Conservation (phyloP, 2,797 vertebrate genomes). For the Molossus alvarezi region DNA sequence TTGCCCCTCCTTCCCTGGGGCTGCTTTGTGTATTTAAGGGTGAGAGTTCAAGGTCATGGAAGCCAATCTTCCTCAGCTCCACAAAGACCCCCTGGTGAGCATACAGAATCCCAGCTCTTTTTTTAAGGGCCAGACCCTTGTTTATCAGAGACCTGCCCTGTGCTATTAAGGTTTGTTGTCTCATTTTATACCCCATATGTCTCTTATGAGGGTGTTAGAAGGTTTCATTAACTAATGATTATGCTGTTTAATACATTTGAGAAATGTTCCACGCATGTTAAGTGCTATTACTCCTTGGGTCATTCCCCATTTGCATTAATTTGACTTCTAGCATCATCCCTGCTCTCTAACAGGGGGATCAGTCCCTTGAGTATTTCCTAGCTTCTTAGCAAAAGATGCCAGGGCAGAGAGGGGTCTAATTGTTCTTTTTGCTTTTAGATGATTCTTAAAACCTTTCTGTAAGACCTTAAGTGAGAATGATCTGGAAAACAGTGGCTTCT, state of each 20-base stretch:
- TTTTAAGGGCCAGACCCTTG: neutral
- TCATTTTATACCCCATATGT: neutral
- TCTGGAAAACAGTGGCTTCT: slow-evolving; percentile 58
- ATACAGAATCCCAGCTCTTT: neutral
- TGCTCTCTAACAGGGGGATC: neutral
- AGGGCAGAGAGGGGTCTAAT: neutral
- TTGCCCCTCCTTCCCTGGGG: neutral
- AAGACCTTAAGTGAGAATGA: slow-evolving; percentile 23
- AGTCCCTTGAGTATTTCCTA: neutral
- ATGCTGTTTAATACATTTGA: slow-evolving; percentile 22
- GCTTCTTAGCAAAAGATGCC: neutral
- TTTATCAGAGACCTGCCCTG: slow-evolving; percentile 41
- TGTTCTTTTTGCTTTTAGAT: slow-evolving; percentile 18
- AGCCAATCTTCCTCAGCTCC: slow-evolving; percentile 29
- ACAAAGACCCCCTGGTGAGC: neutral
- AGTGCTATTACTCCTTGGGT: neutral
- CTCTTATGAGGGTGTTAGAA: neutral
- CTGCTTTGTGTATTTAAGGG: slow-evolving; percentile 52
- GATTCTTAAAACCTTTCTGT: slow-evolving; percentile 23
- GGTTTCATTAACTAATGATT: slow-evolving; percentile 38
- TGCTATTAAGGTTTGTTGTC: neutral
- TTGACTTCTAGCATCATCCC: neutral
- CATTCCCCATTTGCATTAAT: slow-evolving; percentile 18
- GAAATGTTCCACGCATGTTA: slow-evolving; percentile 12
- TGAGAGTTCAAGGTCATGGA: slow-evolving; percentile 55